Percentiles rank a stretch among this genome's conserved stretches.
Conservation (phyloP, 2,113 vertebrate genomes). For the Sorex araneus region DNA sequence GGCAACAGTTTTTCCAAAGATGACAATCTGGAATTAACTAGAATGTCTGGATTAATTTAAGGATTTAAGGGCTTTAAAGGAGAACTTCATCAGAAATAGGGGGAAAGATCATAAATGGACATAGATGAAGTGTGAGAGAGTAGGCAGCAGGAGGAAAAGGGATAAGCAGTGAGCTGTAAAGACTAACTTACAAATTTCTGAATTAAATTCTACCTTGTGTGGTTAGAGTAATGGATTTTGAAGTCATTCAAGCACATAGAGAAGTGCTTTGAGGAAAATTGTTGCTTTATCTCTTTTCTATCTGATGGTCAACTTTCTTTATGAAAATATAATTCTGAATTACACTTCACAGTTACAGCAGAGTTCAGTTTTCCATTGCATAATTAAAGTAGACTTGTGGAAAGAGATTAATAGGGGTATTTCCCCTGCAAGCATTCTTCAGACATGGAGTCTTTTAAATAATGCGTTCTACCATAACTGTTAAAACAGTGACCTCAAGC, state of each 20-base stretch:
- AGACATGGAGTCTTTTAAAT: background rate
- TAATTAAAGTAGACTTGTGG: background rate
- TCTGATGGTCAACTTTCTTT: conserved; percentile 26
- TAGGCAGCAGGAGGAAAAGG: background rate
- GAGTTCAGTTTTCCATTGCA: conserved; percentile 7
- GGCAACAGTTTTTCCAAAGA: conserved; percentile 20
- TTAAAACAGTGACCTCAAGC: background rate
- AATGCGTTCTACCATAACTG: background rate
- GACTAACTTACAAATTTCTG: conserved; percentile 67
- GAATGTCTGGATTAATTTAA: conserved; percentile 47
- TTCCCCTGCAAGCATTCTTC: background rate
- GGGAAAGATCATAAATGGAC: conserved; percentile 30
- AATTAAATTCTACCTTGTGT: conserved; percentile 52
- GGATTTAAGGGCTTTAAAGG: conserved; percentile 51
- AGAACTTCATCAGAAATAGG: conserved; percentile 48
- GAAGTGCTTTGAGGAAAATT: conserved; percentile 56
- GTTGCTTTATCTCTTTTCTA: conserved; percentile 55
- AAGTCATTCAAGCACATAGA: conserved; percentile 36
- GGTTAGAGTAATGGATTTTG: conserved; percentile 56
- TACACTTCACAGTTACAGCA: conserved; percentile 1
- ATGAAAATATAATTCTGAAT: conserved; percentile 58
- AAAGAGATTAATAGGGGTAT: background rate
- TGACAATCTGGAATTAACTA: conserved; percentile 56
- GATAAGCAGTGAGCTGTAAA: conserved; percentile 58
- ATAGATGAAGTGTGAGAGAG: conserved; percentile 37